These are phyloP conservation scores for Deilephila porcellus DNA, from an alignment of 2,888 invertebrate genomes.

Conservation along the genomic window DNA sequence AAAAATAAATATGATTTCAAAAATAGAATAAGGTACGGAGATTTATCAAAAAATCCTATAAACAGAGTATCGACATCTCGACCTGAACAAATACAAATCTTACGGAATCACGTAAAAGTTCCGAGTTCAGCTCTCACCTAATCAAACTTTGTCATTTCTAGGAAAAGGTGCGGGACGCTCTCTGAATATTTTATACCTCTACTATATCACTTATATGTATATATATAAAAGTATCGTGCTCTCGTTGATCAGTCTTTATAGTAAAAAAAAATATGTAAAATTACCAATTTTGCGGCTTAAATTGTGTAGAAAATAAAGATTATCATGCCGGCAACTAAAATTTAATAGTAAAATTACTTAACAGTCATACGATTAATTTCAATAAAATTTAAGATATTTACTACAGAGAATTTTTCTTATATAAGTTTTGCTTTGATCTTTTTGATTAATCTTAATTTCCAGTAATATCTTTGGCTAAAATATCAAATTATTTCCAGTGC, in stretches of 20 bases:
- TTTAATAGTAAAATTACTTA: no score
- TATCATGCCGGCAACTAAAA: no score
- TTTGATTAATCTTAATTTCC: no score
- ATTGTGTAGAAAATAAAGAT: no score
- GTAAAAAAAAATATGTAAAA: background rate
- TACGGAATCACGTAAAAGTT: conserved; percentile 16
- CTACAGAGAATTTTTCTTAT: no score
- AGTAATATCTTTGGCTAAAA: no score
- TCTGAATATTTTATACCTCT: conserved; percentile 13
- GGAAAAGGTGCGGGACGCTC: background rate
- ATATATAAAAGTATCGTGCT: background rate
- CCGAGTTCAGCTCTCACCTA: conserved; percentile 11
- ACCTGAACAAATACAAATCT: conserved; percentile 3
- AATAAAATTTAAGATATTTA: no score
- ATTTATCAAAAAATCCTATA: background rate
- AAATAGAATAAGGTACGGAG: background rate
- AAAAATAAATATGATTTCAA: background rate
- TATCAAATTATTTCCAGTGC: no score
- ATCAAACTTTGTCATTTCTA: conserved; percentile 25
- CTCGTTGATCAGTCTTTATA: background rate
- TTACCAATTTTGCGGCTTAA: no score
- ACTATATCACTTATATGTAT: background rate
- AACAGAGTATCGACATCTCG: background rate
- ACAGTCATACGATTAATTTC: no score
- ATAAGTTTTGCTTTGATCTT: no score